A percentile compares a stretch with the other conserved stretches of the same genome.
These are phyloP conservation scores for Passer domesticus DNA, from an alignment of 2,113 vertebrate genomes.

Conservation along the genomic window DNA sequence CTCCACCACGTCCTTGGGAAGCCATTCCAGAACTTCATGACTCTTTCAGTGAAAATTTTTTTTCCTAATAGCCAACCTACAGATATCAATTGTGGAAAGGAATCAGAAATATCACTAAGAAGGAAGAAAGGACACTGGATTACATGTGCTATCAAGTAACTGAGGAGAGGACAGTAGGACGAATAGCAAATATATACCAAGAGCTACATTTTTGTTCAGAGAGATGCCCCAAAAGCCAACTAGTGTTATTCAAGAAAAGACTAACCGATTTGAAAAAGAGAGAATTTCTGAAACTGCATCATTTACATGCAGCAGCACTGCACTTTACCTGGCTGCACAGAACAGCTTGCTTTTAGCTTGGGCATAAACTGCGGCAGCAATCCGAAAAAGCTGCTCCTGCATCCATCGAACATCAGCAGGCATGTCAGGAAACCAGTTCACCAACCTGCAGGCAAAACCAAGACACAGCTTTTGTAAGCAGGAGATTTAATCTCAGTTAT, in stretches of 20 bases:
- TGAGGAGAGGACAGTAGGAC: not conserved
- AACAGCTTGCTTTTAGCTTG: conserved; percentile 73
- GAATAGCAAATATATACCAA: not conserved
- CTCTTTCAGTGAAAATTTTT: not conserved
- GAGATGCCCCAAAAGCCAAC: not conserved
- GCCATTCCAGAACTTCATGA: not conserved
- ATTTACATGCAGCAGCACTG: not conserved
- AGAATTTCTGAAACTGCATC: not conserved
- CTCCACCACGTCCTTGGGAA: not conserved
- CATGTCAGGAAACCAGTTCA: conserved; percentile 90
- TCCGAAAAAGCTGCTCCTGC: conserved; percentile 69
- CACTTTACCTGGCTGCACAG: conserved; percentile 33
- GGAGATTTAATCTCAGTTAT: fast-evolving
- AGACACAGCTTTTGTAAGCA: not conserved
- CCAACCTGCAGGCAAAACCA: conserved; percentile 69
- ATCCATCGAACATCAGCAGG: conserved; percentile 84
- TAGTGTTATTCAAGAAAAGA: not conserved
- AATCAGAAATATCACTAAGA: not conserved
- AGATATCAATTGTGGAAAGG: not conserved
- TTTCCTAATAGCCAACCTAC: not conserved
- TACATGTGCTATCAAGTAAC: not conserved
- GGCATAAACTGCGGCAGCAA: conserved; percentile 77
- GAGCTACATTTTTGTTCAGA: not conserved
- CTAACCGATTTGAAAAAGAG: not conserved
- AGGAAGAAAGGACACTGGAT: not conserved